These are phyloP conservation scores for Oncorhynchus mykiss DNA, from an alignment of 2,113 vertebrate species.

Conservation along the genomic window DNA sequence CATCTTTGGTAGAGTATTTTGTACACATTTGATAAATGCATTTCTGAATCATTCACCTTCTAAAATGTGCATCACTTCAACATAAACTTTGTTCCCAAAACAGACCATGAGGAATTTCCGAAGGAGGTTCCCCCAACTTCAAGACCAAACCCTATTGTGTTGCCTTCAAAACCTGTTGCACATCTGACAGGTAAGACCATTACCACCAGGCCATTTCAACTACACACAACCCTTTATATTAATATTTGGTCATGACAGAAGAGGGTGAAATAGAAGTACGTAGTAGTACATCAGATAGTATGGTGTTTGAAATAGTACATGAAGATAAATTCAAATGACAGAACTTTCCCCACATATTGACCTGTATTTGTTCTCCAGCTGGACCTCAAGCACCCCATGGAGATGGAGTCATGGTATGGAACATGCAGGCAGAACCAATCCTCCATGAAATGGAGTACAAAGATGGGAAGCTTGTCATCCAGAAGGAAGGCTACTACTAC, in stretches of 20 bases:
- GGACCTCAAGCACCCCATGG: slow-evolving; percentile 13
- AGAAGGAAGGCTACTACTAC: slow-evolving; percentile 74
- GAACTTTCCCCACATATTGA: too few relatives aligned
- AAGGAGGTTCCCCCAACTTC: fast-evolving
- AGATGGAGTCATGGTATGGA: slow-evolving; percentile 67
- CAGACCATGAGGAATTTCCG: neutral
- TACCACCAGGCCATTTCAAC: neutral
- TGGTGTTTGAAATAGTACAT: too few relatives aligned
- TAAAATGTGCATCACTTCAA: neutral
- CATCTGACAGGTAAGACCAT: slow-evolving; percentile 67
- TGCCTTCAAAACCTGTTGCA: slow-evolving; percentile 68
- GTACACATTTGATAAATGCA: neutral
- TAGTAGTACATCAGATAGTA: too few relatives aligned
- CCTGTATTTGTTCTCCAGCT: slow-evolving; percentile 27
- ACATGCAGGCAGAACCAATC: slow-evolving; percentile 50
- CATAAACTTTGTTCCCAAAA: neutral
- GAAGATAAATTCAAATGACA: too few relatives aligned
- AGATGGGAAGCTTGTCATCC: slow-evolving; percentile 60
- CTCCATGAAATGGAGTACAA: slow-evolving; percentile 67
- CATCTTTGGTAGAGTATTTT: too few relatives aligned
- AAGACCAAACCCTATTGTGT: neutral
- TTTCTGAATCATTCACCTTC: neutral
- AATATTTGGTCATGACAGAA: neutral
- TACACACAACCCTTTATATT: neutral
- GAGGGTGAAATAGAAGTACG: too few relatives aligned